phyloP scores from a whole-genome alignment of 2,113 vertebrate genomes.

The Guaruba guarouba region DNA sequence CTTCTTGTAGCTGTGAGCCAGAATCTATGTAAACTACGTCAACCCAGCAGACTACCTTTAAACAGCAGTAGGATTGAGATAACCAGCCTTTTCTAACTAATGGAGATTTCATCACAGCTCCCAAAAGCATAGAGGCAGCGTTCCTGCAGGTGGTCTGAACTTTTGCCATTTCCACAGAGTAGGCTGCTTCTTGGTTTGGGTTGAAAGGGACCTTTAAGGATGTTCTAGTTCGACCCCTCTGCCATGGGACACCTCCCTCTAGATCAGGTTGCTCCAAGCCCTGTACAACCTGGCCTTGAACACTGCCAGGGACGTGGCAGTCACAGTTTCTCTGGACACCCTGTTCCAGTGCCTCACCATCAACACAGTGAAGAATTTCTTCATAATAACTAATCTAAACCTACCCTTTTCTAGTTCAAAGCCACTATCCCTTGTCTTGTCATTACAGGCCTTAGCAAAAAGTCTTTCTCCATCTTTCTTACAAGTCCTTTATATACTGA shows the following conservation, averaged over 20 bases:
- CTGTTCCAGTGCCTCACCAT: neutral
- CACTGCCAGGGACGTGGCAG: accelerated
- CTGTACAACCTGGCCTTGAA: neutral
- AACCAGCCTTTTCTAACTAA: neutral
- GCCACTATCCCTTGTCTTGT: accelerated
- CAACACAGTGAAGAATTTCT: accelerated
- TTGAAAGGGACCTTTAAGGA: neutral
- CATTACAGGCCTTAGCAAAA: neutral
- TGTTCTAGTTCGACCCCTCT: neutral
- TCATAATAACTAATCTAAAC: neutral
- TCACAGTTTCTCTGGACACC: neutral
- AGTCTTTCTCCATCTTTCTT: neutral
- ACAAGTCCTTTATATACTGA: neutral
- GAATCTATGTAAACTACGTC: neutral
- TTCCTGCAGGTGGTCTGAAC: neutral
- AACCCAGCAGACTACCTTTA: neutral
- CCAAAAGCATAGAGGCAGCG: neutral
- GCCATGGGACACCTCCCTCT: neutral
- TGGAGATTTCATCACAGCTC: neutral
- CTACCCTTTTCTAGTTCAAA: neutral
- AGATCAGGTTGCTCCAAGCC: neutral
- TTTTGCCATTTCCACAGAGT: neutral
- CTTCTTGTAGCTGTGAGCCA: neutral
- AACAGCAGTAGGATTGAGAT: neutral
- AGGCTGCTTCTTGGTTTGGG: neutral